A percentile compares a stretch with the other conserved stretches of the same genome.
Conservation (phyloP, 2,888 invertebrate species). For the Pollenia labialis region DNA sequence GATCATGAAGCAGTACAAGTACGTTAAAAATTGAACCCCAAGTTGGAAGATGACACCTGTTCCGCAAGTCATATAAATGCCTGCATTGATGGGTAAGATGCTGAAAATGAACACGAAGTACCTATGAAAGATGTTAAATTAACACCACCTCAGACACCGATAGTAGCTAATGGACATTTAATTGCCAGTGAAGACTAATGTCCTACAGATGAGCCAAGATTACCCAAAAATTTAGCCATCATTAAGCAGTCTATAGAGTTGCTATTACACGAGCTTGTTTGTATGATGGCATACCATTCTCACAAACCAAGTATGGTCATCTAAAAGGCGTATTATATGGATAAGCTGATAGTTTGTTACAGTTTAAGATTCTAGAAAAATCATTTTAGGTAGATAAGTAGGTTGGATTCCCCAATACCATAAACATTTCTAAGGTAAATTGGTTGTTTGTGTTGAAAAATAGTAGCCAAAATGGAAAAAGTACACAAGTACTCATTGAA, state of each 20-base stretch:
- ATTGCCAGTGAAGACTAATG: constrained; percentile 25
- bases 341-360: too few species aligned
- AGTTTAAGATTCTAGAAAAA: too few species aligned
- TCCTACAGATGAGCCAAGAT: constrained; percentile 54
- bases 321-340: too few species aligned
- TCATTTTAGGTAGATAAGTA: too few species aligned
- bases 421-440: too few species aligned
- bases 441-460: too few species aligned
- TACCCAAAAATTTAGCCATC: constrained; percentile 77
- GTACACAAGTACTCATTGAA: too few species aligned
- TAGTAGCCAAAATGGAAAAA: too few species aligned
- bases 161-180: constrained; percentile 45
- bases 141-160: constrained; percentile 50
- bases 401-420: too few species aligned
- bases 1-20: constrained; percentile 95
- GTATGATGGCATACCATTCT: too few species aligned
- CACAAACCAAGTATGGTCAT: too few species aligned
- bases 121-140: constrained; percentile 39
- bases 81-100: constrained; percentile 21
- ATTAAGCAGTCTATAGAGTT: constrained; percentile 81
- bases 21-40: constrained; percentile 81
- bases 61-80: constrained; percentile 58
- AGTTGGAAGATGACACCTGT: constrained; percentile 59
- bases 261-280: too few species aligned
- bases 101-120: background rate